These are phyloP conservation scores for Typhlichthys eigenmanni DNA, from an alignment of 2,797 vertebrate genomes.

Conservation along the genomic window DNA sequence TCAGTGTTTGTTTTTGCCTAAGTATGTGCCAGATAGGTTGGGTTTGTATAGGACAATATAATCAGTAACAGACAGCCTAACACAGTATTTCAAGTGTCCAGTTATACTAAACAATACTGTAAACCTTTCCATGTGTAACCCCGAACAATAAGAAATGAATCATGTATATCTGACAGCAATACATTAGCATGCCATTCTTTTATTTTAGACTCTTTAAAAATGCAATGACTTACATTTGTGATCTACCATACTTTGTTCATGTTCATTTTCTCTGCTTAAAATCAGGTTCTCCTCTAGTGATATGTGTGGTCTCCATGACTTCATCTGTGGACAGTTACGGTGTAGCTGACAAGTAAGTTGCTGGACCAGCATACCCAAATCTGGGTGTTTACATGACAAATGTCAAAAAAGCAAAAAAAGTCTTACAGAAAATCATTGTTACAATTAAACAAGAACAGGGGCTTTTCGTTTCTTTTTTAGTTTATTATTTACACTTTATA, in stretches of 20 bases:
- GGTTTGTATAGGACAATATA: background rate
- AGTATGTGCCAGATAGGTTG: conserved; percentile 1
- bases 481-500: too few species aligned
- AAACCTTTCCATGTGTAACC: too few species aligned
- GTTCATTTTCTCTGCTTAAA: conserved; percentile 24
- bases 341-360: conserved; percentile 85
- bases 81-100: background rate
- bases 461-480: conserved; percentile 1
- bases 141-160: too few species aligned
- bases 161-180: too few species aligned
- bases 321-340: conserved; percentile 88
- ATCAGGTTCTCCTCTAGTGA: conserved; percentile 86
- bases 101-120: background rate
- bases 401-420: background rate
- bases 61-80: conserved; percentile 1
- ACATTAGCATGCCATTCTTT: too few species aligned
- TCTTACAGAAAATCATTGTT: conserved; percentile 34
- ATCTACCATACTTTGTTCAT: conserved; percentile 9
- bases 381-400: background rate
- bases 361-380: conserved; percentile 2
- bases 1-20: conserved; percentile 8
- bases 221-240: conserved; percentile 4
- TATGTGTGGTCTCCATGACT: conserved; percentile 85
- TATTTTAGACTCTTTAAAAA: too few species aligned
- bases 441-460: conserved; percentile 26